Evolutionary conservation across 2,113 vertebrate species (phyloP).

Genomic region (Sturnira hondurensis): DNA sequence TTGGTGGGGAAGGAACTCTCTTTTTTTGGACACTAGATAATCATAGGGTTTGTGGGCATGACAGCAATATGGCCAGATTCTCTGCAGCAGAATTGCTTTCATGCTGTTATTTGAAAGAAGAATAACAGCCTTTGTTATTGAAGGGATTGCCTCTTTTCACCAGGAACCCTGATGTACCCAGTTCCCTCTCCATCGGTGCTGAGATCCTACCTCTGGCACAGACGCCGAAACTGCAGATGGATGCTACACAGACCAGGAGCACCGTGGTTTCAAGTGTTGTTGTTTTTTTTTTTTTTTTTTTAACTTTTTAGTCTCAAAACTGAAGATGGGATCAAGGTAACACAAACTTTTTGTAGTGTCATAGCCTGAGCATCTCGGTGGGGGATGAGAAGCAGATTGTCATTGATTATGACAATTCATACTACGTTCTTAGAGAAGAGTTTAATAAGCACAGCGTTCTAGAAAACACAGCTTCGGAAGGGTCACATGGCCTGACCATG

Average conservation of each 20-base stretch:
- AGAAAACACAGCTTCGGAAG: slow-evolving; percentile 48
- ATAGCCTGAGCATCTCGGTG: not conserved
- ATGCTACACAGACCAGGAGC: not conserved
- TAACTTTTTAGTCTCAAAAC: not conserved
- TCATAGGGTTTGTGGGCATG: slow-evolving; percentile 41
- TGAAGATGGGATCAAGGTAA: not conserved
- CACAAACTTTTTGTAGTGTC: not conserved
- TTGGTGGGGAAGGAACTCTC: not conserved
- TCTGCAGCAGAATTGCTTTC: slow-evolving; percentile 41
- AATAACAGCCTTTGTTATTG: slow-evolving; percentile 56
- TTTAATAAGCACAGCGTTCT: slow-evolving; percentile 51
- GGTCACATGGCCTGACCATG: not conserved
- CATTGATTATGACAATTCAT: slow-evolving; percentile 22
- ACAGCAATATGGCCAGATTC: slow-evolving; percentile 24
- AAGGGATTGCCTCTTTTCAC: slow-evolving; percentile 50
- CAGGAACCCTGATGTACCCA: not conserved
- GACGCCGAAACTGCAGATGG: not conserved
- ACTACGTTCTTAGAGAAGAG: slow-evolving; percentile 30
- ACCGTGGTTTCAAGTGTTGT: slow-evolving; percentile 42
- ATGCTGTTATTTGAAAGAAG: slow-evolving; percentile 55
- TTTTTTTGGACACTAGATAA: slow-evolving; percentile 9
- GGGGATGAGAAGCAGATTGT: not conserved
- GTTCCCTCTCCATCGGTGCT: slow-evolving; percentile 17
- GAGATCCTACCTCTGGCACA: not conserved
- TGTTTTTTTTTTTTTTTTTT: no score